Conservation (phyloP, 2,888 invertebrate species). For the Dicyrtoma fusca region DNA sequence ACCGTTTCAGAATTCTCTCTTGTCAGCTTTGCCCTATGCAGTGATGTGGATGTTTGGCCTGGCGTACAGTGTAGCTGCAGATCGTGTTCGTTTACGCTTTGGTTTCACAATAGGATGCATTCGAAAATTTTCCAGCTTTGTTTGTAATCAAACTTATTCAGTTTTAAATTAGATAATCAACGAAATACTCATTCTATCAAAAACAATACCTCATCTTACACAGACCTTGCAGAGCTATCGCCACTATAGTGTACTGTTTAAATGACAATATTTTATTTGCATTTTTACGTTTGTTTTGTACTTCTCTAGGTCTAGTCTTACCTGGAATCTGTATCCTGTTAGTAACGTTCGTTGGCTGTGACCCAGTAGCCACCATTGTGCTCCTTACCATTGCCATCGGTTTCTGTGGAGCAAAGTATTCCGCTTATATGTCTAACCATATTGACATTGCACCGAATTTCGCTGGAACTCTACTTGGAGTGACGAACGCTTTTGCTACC, state of each 20-base stretch:
- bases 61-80: slow-evolving; percentile 19
- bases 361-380: slow-evolving; percentile 21
- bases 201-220: no score
- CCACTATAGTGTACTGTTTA: no score
- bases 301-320: slow-evolving; percentile 5
- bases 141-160: no score
- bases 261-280: no score
- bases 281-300: no score
- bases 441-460: slow-evolving; percentile 42
- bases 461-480: slow-evolving; percentile 35
- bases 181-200: no score
- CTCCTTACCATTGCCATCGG: slow-evolving; percentile 33
- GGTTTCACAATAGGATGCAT: slow-evolving; percentile 5
- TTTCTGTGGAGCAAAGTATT: slow-evolving; percentile 35
- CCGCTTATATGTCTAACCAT: slow-evolving; percentile 35
- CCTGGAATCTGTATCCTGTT: slow-evolving; percentile 15
- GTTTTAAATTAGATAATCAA: no score
- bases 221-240: no score
- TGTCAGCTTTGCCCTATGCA: slow-evolving; percentile 37
- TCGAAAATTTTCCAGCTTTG: slow-evolving; percentile 13
- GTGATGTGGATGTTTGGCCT: slow-evolving; percentile 37
- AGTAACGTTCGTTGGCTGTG: slow-evolving; percentile 31
- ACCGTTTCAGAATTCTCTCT: slow-evolving; percentile 30
- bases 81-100: neutral
- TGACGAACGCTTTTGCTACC: slow-evolving; percentile 26